Conservation (phyloP, 2,113 vertebrate species). For the Lophochroa leadbeateri region DNA sequence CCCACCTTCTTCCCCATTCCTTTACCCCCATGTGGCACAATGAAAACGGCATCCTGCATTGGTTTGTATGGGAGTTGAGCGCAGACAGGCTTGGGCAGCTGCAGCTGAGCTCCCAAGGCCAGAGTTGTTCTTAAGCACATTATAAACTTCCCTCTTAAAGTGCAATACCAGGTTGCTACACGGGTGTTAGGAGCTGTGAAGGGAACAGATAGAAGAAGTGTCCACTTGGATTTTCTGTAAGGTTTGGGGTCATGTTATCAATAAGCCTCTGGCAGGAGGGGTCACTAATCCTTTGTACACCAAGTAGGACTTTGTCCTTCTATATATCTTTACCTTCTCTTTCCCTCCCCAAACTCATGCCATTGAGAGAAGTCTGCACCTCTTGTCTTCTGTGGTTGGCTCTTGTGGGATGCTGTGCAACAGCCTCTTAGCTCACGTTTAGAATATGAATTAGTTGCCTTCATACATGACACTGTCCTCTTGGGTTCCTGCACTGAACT, state of each 20-base stretch:
- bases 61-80: not conserved
- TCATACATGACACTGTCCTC: not conserved
- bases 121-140: not conserved
- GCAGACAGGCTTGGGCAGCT: not conserved
- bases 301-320: not conserved
- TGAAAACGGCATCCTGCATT: not conserved
- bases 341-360: not conserved
- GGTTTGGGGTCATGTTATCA: not conserved
- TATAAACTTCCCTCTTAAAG: not conserved
- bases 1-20: accelerated
- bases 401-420: not conserved
- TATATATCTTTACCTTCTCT: not conserved
- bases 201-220: not conserved
- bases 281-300: not conserved
- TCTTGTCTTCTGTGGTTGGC: not conserved
- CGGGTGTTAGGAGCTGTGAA: accelerated
- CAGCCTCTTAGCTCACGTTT: not conserved
- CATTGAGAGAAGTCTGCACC: not conserved
- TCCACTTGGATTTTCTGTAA: not conserved
- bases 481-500: not conserved
- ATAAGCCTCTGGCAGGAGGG: not conserved
- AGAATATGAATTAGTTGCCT: not conserved
- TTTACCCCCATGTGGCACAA: not conserved
- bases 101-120: not conserved
- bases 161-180: not conserved